Percentiles rank a stretch among this genome's conserved stretches.
Conservation (phyloP, 2,797 vertebrate species). For the Anas bernieri region DNA sequence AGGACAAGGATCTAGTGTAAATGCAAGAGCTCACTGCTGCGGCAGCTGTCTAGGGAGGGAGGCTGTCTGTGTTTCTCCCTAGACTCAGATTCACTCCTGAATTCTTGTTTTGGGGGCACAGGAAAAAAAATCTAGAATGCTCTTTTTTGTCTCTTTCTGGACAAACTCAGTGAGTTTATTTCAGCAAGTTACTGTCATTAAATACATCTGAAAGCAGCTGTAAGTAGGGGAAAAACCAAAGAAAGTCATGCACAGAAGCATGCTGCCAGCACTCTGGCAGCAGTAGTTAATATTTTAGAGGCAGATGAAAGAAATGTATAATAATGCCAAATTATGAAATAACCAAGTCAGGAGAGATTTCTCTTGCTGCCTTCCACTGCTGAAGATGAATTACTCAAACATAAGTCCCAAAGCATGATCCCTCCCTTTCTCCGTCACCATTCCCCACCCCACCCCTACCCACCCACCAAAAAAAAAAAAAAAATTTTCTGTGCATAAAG, state of each 20-base stretch:
- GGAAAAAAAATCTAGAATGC: not conserved
- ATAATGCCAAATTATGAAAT: slow-evolving; percentile 33
- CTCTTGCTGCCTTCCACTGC: not conserved
- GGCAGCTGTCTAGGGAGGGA: rapidly evolving
- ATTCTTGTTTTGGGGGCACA: not conserved
- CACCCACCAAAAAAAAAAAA: too few relatives aligned
- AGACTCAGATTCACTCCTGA: not conserved
- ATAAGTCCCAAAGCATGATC: not conserved
- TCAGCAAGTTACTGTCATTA: slow-evolving; percentile 17
- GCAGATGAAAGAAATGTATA: not conserved
- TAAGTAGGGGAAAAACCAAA: not conserved
- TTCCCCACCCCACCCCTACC: too few relatives aligned
- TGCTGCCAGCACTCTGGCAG: rapidly evolving
- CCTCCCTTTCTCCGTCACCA: not conserved
- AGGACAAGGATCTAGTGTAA: not conserved
- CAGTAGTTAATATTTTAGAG: slow-evolving; percentile 35
- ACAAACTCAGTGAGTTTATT: not conserved
- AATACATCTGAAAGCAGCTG: not conserved
- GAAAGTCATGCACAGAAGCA: not conserved
- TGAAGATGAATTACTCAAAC: not conserved
- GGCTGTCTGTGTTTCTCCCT: not conserved
- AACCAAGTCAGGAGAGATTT: slow-evolving; percentile 10
- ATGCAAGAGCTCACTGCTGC: not conserved
- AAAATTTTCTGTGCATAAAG: not conserved
- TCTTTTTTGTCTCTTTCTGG: not conserved